phyloP scores from a whole-genome alignment of 2,797 vertebrate species.

The Hipposideros larvatus region DNA sequence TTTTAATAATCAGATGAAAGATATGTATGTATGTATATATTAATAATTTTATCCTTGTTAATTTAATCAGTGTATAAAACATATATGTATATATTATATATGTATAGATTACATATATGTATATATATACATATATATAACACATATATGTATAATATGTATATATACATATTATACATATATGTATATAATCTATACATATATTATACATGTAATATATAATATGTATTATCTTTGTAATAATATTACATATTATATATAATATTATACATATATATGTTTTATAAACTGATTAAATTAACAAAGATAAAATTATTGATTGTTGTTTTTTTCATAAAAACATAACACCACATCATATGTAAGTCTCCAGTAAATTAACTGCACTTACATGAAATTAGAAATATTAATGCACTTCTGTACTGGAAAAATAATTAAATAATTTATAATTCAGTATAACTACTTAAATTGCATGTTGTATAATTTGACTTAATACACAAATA shows the following conservation, averaged over 20 bases:
- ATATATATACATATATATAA: no score
- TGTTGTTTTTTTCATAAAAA: background rate
- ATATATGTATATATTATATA: no score
- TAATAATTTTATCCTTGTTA: no score
- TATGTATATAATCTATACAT: no score
- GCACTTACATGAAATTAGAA: background rate
- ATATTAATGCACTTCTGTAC: background rate
- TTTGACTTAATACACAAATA: constrained; percentile 15
- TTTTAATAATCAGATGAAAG: background rate
- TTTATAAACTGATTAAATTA: background rate
- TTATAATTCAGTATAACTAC: constrained; percentile 2
- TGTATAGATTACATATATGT: no score
- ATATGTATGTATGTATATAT: no score
- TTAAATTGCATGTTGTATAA: constrained; percentile 33
- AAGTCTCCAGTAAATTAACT: background rate
- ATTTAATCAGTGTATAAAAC: no score
- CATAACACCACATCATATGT: background rate
- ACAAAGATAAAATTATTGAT: background rate
- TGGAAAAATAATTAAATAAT: constrained; percentile 46
- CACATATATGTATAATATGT: no score
- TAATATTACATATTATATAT: no score
- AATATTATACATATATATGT: background rate
- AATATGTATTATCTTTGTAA: no score
- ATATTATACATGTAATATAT: no score
- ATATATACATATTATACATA: no score